Evolutionary conservation across 2,888 invertebrate species (phyloP), one percentile per base, ranked within the genome.

Genomic region (Cephus pygmeus): DNA sequence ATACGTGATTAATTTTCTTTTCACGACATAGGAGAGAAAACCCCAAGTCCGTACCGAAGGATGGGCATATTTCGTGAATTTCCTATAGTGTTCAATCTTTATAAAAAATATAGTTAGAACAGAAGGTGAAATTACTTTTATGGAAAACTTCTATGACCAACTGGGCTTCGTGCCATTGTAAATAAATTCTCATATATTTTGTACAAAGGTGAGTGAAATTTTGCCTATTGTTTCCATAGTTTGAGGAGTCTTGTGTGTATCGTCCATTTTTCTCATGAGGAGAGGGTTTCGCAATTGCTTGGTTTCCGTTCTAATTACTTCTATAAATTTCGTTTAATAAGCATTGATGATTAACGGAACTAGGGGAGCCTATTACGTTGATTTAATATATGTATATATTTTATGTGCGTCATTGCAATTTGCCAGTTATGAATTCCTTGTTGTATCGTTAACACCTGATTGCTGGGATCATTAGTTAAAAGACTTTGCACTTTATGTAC

Each of bases 51-150:
- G 74, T 15, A 69, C 36, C 75, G 71, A 79, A 80, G 78, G 79
- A 90, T 90, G 89, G 87, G 86, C 83, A 89, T 88, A 86, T 90
- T 87, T 82, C 87, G 88, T 31, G 86, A 89, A 80, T 89, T 89
- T 77, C 86, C 87, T 4, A 86, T 88, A 79, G 87, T 89, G 34
- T 89, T 88, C 78, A 88, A 90, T 80, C 84, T 88, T 6, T 88
- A 89, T 80, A 85, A 87, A 76, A 89, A 90, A 76, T 87, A 89
- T 78, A 88, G 85, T 79, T 87, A 87, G 81, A 31, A 35, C 34
- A 30, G 4, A 30, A 73, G n/a, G 56, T 35, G 36, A 30, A 73
- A 69, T 33, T 30, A 76, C 34, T 76, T 78, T 76, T 78, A 78
- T 78, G 78, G 78, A 73, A 78, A 76, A 78, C 68, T 15, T 73